Base-by-base conservation (phyloP, 2,888 invertebrate species). In the Cordilura impudica region DNA sequence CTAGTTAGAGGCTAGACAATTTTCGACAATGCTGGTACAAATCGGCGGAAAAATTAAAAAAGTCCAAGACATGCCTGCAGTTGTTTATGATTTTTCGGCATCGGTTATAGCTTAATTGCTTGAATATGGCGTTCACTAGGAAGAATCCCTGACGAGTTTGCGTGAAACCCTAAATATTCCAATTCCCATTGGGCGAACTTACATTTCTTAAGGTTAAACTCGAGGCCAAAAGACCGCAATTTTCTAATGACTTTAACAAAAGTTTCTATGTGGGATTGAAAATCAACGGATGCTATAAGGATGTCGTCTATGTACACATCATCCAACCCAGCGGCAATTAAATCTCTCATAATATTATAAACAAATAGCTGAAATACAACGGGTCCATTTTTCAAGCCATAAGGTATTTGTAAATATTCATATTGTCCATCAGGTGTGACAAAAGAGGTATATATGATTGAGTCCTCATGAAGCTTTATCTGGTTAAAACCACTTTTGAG, bases 221-320 rank as follows among this genome's bases (percentile, higher is more conserved):
- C 69, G 54, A 75, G 58, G 14, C 56, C 65, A 3, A n/a, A 51
- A 12, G 63, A 43, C n/a, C 45, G 12, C 7, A 79, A 39, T 7
- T 65, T 16, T 10, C 26, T 14, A 10, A 76, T 53, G 29, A 75
- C 80, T 12, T 63, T 53, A 16, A 10, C 29, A 10, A 69, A n/a
- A 10, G 31, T 47, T 19, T 76, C 29, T 2, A 72, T 23, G 18
- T 72, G 71, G 35, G 31, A 21, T 53, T 71, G 45, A 39, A 80
- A 67, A 26, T 61, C 71, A 2, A 45, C 51, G 7, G 65, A 69
- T 5, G 67, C 75, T 51, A 76, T 71, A 18, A 21, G 53, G 18
- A 76, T 76, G n/a, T 72, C 75, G 58, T 76, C 75, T 18, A 80
- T 51, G 51, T 67, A 81, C 31, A 76, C 63, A 1, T 65, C 54